phyloP scores from a whole-genome alignment of 23 tunicate genomes.

The Oikopleura dioica region DNA sequence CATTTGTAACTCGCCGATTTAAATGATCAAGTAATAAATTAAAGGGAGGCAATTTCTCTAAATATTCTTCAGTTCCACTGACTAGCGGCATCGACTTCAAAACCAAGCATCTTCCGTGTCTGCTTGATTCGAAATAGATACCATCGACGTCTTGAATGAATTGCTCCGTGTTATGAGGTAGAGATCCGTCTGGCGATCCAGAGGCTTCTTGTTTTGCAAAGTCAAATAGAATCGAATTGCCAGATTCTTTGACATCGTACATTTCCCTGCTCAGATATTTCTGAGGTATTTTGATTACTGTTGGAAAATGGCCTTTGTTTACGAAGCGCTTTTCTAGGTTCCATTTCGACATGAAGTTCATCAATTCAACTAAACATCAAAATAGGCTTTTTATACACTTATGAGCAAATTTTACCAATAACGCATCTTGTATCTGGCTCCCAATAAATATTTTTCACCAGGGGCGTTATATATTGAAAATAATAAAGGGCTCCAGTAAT shows the following conservation, averaged over 20 bases:
- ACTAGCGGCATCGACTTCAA: slow-evolving; percentile 11
- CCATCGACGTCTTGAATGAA: not conserved
- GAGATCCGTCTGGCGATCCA: not conserved
- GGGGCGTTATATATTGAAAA: not conserved
- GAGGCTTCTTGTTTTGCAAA: not conserved
- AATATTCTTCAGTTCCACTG: not conserved
- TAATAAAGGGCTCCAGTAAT: not conserved
- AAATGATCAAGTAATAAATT: not conserved
- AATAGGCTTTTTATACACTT: no score
- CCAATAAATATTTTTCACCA: not conserved
- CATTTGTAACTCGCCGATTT: not conserved
- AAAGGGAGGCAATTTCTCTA: not conserved
- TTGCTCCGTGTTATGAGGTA: not conserved
- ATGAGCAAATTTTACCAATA: no score
- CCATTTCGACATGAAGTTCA: not conserved
- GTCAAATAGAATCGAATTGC: not conserved
- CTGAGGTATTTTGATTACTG: not conserved
- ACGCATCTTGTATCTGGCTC: slow-evolving; percentile 1
- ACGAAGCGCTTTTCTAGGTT: not conserved
- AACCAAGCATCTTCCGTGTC: slow-evolving; percentile 5
- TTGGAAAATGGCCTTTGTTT: not conserved
- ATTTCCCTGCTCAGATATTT: no score
- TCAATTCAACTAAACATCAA: not conserved
- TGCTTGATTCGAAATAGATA: not conserved
- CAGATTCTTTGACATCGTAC: not conserved